Percentiles rank a stretch among this genome's conserved stretches.
Conservation (phyloP, 2,888 invertebrate genomes). For the Aspidiotus rigidus region DNA sequence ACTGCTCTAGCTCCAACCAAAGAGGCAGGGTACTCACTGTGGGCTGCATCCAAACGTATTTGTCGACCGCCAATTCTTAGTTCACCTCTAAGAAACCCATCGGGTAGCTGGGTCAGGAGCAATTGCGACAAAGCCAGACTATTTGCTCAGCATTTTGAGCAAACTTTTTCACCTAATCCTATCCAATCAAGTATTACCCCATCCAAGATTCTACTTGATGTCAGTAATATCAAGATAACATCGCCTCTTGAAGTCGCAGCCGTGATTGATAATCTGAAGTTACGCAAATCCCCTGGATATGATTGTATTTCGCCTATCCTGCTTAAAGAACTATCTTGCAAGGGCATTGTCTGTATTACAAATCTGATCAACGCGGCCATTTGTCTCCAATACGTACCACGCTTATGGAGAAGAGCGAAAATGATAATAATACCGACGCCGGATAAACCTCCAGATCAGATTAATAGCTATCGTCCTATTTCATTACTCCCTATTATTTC, state of each 20-base stretch:
- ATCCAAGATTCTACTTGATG: not conserved
- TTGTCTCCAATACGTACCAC: not conserved
- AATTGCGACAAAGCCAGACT: not conserved
- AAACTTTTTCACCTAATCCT: not conserved
- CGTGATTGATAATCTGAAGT: not conserved
- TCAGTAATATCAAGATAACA: not conserved
- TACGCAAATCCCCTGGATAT: not conserved
- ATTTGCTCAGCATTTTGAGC: not conserved
- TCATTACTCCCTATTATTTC: no score
- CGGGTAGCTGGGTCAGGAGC: not conserved
- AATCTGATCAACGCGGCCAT: not conserved
- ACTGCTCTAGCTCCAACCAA: conserved; percentile 2
- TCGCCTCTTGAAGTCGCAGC: conserved; percentile 1
- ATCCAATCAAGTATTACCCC: not conserved
- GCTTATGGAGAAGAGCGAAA: not conserved
- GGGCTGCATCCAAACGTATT: not conserved
- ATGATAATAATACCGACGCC: conserved; percentile 1
- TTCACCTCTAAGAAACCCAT: not conserved
- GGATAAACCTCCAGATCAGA: not conserved
- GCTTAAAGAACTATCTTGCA: not conserved
- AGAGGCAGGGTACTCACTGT: conserved; percentile 6
- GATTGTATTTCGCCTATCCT: not conserved
- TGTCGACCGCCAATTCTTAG: conserved; percentile 1
- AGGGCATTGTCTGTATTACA: not conserved
- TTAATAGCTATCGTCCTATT: not conserved